Percentiles rank a stretch among this genome's conserved stretches.
These are phyloP conservation scores for Hyles euphorbiae DNA, from an alignment of 1,140 invertebrate species.

Conservation along the genomic window DNA sequence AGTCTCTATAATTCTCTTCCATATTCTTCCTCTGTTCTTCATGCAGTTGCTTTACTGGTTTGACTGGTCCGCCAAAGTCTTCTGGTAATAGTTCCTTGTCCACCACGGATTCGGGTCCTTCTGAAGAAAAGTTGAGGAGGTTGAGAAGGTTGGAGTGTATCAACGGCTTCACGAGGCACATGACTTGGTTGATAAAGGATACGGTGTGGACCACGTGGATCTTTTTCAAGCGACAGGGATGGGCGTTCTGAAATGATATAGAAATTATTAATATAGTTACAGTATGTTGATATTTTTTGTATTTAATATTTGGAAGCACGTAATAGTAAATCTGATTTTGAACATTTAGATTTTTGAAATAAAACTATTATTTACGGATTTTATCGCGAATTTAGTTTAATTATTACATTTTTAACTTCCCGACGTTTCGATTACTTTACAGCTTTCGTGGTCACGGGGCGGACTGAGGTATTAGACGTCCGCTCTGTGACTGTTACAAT, in stretches of 20 bases:
- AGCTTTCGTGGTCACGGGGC: too few relatives aligned
- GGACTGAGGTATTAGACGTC: too few relatives aligned
- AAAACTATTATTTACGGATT: too few relatives aligned
- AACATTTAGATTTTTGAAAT: too few relatives aligned
- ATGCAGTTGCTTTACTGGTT: slow-evolving; percentile 63
- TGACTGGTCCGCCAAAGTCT: slow-evolving; percentile 69
- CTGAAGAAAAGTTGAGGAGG: slow-evolving; percentile 74
- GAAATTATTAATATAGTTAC: too few relatives aligned
- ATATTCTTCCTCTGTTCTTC: slow-evolving; percentile 68
- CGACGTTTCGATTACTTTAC: too few relatives aligned
- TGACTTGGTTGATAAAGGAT: slow-evolving; percentile 78
- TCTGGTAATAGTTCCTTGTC: slow-evolving; percentile 66
- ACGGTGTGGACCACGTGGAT: slow-evolving; percentile 78
- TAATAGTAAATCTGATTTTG: too few relatives aligned
- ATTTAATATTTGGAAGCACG: too few relatives aligned
- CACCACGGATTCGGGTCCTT: slow-evolving; percentile 64
- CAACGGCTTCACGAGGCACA: slow-evolving; percentile 77
- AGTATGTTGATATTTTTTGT: too few relatives aligned
- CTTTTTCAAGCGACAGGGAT: slow-evolving; percentile 77
- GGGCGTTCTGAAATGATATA: slow-evolving; percentile 72
- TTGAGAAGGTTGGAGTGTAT: slow-evolving; percentile 76
- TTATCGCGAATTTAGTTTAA: too few relatives aligned
- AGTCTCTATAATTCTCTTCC: slow-evolving; percentile 69
- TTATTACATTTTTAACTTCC: too few relatives aligned
- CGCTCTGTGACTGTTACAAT: too few relatives aligned